phyloP scores from a whole-genome alignment of 2,113 vertebrate species.

The Pituophis catenifer region DNA sequence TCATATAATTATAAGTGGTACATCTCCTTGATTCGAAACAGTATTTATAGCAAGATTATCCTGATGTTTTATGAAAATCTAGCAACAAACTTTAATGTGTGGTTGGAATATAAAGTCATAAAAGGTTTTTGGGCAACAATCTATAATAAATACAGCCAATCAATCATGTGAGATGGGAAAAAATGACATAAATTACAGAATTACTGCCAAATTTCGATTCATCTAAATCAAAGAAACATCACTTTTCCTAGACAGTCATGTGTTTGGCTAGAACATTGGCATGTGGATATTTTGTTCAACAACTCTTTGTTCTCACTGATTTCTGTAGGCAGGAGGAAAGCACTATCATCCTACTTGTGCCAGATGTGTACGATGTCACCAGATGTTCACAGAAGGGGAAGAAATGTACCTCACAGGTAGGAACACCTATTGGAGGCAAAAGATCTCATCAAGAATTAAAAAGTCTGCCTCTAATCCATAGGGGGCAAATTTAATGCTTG shows the following conservation, averaged over 20 bases:
- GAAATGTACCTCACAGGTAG: constrained; percentile 99
- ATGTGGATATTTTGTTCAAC: background rate
- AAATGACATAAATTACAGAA: background rate
- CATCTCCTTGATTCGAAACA: background rate
- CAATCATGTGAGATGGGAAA: background rate
- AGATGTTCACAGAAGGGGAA: constrained; percentile 97
- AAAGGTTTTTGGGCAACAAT: background rate
- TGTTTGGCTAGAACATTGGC: background rate
- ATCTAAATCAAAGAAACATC: background rate
- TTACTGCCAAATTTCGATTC: background rate
- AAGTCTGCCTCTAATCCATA: background rate
- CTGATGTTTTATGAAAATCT: background rate
- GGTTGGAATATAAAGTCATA: background rate
- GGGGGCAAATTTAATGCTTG: accelerated
- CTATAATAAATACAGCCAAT: background rate
- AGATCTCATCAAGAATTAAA: background rate
- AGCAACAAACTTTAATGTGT: background rate
- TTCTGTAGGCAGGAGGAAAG: constrained; percentile 88
- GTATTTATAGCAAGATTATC: background rate
- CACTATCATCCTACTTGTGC: constrained; percentile 97
- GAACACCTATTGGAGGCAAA: background rate
- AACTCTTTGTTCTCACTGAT: background rate
- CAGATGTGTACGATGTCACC: constrained; percentile 91
- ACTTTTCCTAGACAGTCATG: background rate
- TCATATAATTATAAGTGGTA: background rate